These are phyloP conservation scores for Argyrosomus regius DNA, from an alignment of 2,797 vertebrate genomes.

Conservation along the genomic window DNA sequence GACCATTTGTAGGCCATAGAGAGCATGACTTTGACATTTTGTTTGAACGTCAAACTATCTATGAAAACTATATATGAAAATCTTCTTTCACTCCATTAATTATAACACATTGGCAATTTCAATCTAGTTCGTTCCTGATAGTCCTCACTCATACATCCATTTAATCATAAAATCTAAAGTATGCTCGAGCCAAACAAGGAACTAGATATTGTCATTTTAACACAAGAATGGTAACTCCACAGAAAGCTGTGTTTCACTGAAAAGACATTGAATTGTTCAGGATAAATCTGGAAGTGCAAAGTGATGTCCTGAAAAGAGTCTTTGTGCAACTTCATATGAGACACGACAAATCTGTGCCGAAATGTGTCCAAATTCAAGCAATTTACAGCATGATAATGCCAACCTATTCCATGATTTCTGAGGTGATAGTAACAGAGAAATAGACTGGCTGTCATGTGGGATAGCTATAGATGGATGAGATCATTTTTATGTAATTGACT, in stretches of 20 bases:
- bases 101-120: background rate
- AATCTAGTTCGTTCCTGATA: too few relatives aligned
- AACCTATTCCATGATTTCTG: conserved; percentile 37
- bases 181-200: background rate
- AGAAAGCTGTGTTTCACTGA: background rate
- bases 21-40: conserved; percentile 11
- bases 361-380: conserved; percentile 28
- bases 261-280: conserved; percentile 47
- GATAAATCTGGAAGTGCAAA: conserved; percentile 71
- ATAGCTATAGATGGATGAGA: conserved; percentile 45
- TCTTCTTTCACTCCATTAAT: background rate
- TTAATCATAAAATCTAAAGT: background rate
- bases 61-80: background rate
- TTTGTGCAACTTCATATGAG: conserved; percentile 55
- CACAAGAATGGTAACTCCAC: background rate
- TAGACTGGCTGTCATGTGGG: conserved; percentile 50
- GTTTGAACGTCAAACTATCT: conserved; percentile 18
- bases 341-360: conserved; percentile 12
- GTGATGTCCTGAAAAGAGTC: conserved; percentile 73
- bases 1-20: conserved; percentile 12
- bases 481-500: conserved; percentile 57
- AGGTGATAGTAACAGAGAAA: conserved; percentile 51
- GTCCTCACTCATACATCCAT: background rate
- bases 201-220: background rate
- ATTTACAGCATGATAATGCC: conserved; percentile 28